A percentile compares a stretch with the other conserved stretches of the same genome.
These are phyloP conservation scores for Xenus cinereus DNA, from an alignment of 2,113 vertebrate genomes.

Conservation along the genomic window DNA sequence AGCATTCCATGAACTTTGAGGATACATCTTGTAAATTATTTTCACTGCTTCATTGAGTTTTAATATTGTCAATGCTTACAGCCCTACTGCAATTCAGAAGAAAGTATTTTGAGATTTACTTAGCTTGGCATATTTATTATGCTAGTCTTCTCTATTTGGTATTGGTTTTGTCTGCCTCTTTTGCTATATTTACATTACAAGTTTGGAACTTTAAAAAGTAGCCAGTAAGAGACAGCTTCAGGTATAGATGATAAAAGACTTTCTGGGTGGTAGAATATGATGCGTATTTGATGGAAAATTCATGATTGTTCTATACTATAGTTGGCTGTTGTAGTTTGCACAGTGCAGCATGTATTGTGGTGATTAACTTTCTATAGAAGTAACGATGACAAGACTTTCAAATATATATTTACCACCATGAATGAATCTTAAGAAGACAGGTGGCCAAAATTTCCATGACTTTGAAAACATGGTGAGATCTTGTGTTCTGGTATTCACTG, in stretches of 20 bases:
- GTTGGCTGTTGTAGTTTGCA: neutral
- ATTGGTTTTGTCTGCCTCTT: neutral
- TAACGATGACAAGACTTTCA: neutral
- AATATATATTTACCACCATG: too few relatives aligned
- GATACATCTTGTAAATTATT: conserved; percentile 25
- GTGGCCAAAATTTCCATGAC: neutral
- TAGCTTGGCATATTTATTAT: neutral
- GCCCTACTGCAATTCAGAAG: neutral
- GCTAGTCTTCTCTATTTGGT: neutral
- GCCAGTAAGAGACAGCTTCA: neutral
- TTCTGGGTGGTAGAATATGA: neutral
- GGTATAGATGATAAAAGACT: neutral
- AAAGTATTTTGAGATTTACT: neutral
- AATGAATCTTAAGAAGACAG: neutral
- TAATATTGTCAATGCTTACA: neutral
- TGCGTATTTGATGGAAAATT: neutral
- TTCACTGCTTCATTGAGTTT: conserved; percentile 23
- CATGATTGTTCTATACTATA: neutral
- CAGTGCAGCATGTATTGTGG: too few relatives aligned
- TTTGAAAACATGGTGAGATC: neutral
- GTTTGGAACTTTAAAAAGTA: neutral
- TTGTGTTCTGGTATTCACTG: neutral
- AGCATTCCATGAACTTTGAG: conserved; percentile 27
- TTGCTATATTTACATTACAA: neutral
- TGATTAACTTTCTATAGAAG: neutral